These are phyloP conservation scores for Hypercompe scribonia DNA, from an alignment of 2,888 invertebrate genomes.

Conservation along the genomic window DNA sequence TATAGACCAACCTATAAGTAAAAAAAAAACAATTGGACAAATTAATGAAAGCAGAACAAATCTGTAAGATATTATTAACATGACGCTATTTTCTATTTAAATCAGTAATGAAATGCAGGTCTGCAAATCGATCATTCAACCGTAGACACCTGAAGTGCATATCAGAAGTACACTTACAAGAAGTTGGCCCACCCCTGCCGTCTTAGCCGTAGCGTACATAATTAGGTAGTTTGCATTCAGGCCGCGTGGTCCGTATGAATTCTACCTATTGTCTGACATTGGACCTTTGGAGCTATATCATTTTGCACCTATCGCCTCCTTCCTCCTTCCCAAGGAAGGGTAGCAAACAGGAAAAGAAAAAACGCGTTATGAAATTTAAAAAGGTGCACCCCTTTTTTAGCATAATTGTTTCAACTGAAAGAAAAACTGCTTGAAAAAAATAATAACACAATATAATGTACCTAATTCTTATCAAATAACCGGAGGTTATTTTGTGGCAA, in stretches of 20 bases:
- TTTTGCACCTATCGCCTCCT: constrained; percentile 79
- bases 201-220: constrained; percentile 74
- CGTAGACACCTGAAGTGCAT: constrained; percentile 63
- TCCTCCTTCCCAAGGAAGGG: constrained; percentile 56
- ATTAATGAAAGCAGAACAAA: neutral
- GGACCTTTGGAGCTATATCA: constrained; percentile 85
- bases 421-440: constrained; percentile 38
- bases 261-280: constrained; percentile 86
- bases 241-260: constrained; percentile 80
- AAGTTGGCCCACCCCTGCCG: constrained; percentile 64
- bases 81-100: neutral
- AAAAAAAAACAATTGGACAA: neutral
- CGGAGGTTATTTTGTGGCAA: constrained; percentile 50
- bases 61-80: neutral
- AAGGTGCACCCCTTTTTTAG: constrained; percentile 49
- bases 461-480: constrained; percentile 31
- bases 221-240: constrained; percentile 84
- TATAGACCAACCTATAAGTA: neutral
- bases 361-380: constrained; percentile 77
- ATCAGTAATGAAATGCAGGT: constrained; percentile 34
- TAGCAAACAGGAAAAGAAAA: constrained; percentile 54
- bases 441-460: constrained; percentile 42
- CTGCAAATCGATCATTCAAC: constrained; percentile 56
- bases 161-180: constrained; percentile 50
- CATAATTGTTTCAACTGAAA: constrained; percentile 49